These are phyloP conservation scores for Steromphala cineraria DNA, from an alignment of 2,888 invertebrate species.

Conservation along the genomic window DNA sequence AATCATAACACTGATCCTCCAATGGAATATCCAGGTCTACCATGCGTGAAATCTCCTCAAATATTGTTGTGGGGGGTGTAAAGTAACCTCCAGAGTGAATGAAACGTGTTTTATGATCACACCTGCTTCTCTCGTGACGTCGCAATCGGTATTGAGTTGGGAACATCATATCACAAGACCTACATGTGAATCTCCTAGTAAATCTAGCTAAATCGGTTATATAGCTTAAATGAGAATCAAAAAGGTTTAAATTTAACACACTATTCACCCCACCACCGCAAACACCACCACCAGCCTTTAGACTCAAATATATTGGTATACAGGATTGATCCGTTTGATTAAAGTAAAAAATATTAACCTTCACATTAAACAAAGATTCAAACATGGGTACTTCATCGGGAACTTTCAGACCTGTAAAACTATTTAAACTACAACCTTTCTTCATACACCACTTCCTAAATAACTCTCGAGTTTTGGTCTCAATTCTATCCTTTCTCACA, in stretches of 20 bases:
- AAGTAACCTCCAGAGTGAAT: background rate
- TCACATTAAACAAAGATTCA: background rate
- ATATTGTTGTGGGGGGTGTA: background rate
- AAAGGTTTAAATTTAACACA: background rate
- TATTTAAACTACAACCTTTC: background rate
- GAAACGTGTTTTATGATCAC: background rate
- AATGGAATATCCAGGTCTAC: background rate
- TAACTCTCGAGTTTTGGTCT: background rate
- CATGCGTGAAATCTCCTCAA: background rate
- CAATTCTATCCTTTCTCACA: background rate
- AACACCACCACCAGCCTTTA: background rate
- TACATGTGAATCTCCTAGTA: background rate
- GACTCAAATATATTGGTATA: background rate
- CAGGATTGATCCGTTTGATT: background rate
- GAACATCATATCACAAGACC: background rate
- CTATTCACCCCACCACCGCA: background rate
- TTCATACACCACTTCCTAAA: background rate
- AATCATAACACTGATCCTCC: background rate
- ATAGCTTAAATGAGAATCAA: conserved; percentile 1
- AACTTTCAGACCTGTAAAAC: background rate
- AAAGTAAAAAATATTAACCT: background rate
- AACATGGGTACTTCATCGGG: background rate
- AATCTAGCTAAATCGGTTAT: background rate
- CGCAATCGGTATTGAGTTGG: background rate
- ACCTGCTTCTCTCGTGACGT: background rate